phyloP scores from a whole-genome alignment of 1,140 invertebrate species.

The Eufriesea mexicana region DNA sequence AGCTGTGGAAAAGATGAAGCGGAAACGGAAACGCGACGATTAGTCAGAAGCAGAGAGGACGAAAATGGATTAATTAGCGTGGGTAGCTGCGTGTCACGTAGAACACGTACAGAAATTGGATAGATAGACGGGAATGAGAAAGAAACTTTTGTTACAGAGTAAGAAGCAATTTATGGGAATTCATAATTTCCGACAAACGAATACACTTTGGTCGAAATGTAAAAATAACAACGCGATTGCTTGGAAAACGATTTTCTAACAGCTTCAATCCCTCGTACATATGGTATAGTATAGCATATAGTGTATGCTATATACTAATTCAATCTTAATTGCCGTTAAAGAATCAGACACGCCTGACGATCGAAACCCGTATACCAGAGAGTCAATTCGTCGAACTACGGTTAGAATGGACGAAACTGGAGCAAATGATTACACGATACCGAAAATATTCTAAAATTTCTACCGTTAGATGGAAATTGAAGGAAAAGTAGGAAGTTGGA shows the following conservation, averaged over 20 bases:
- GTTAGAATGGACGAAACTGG: conserved; percentile 12
- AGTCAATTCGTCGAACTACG: conserved; percentile 35
- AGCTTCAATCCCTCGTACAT: background rate
- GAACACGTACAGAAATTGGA: conserved; percentile 52
- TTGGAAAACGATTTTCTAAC: background rate
- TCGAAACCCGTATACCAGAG: background rate
- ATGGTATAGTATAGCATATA: background rate
- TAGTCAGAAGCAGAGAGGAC: conserved; percentile 49
- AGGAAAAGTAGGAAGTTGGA: too few relatives aligned
- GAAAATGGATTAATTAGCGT: conserved; percentile 77
- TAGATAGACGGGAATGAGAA: conserved; percentile 7
- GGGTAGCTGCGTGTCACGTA: conserved; percentile 75
- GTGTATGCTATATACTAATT: conserved; percentile 8
- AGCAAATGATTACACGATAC: too few relatives aligned
- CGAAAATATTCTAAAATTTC: too few relatives aligned
- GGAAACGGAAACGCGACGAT: conserved; percentile 33
- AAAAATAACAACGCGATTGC: too few relatives aligned
- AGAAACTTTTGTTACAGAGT: background rate
- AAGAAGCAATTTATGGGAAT: background rate
- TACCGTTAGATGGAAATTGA: too few relatives aligned
- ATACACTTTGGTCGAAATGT: too few relatives aligned
- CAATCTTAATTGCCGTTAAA: conserved; percentile 33
- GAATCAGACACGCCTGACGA: conserved; percentile 8
- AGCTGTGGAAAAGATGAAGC: conserved; percentile 17
- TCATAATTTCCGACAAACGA: too few relatives aligned